Percentiles rank a stretch among this genome's conserved stretches.
Conservation (phyloP, 2,888 invertebrate genomes). For the Stictocephala bisonia region DNA sequence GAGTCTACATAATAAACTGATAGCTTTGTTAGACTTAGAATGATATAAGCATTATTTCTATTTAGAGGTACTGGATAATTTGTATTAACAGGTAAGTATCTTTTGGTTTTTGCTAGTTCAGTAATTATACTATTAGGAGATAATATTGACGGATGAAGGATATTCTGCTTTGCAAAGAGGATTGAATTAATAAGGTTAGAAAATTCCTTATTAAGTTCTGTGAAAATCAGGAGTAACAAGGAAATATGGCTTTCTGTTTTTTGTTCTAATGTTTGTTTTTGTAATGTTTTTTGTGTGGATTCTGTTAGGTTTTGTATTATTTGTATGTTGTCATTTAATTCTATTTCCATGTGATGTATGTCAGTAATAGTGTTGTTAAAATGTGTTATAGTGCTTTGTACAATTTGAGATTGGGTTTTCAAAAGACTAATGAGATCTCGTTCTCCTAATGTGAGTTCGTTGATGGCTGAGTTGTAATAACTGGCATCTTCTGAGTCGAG, state of each 20-base stretch:
- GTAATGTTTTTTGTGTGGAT: not conserved
- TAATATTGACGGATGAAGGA: conserved; percentile 1
- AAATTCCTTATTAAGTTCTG: conserved; percentile 4
- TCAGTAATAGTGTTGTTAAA: conserved; percentile 1
- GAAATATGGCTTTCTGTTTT: not conserved
- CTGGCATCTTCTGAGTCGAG: not conserved
- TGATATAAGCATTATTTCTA: not conserved
- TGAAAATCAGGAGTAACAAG: not conserved
- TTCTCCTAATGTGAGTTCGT: not conserved
- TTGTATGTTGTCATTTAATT: not conserved
- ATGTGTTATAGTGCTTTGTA: not conserved
- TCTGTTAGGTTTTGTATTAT: not conserved
- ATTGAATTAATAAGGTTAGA: conserved; percentile 6
- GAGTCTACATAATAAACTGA: not conserved
- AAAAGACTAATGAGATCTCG: not conserved
- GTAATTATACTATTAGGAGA: not conserved
- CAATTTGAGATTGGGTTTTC: not conserved
- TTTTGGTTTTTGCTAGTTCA: not conserved
- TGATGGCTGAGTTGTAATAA: not conserved
- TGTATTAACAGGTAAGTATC: not conserved
- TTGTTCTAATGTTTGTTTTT: not conserved
- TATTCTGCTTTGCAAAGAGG: conserved; percentile 4
- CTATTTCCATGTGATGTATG: not conserved
- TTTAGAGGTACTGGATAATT: not conserved
- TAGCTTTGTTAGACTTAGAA: not conserved